phyloP scores from a whole-genome alignment of 2,888 invertebrate genomes.

The Gryllus longicercus region DNA sequence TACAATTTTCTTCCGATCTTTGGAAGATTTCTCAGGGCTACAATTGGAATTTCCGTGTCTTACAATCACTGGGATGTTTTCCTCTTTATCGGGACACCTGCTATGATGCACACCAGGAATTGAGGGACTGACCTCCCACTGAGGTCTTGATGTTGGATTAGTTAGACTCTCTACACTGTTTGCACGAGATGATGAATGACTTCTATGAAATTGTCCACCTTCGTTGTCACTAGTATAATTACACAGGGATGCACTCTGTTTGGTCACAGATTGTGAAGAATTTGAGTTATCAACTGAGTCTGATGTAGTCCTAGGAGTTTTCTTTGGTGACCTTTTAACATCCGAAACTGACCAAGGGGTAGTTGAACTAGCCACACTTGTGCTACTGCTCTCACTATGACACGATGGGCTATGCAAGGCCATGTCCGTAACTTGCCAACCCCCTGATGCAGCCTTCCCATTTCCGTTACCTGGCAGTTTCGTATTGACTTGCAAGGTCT shows the following conservation, averaged over 20 bases:
- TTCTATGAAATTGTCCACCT: not conserved
- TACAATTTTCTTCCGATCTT: slow-evolving; percentile 8
- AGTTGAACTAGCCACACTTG: slow-evolving; percentile 33
- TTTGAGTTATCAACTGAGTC: not conserved
- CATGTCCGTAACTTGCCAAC: slow-evolving; percentile 38
- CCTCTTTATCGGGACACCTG: not conserved
- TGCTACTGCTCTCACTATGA: slow-evolving; percentile 32
- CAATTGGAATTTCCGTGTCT: not conserved
- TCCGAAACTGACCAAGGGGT: slow-evolving; percentile 32
- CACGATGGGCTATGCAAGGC: slow-evolving; percentile 30
- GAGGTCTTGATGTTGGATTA: not conserved
- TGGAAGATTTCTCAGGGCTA: slow-evolving; percentile 7
- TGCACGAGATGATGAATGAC: not conserved
- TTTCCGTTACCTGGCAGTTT: slow-evolving; percentile 41
- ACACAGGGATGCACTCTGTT: slow-evolving; percentile 3
- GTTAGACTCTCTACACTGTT: not conserved
- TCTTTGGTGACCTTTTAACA: slow-evolving; percentile 3
- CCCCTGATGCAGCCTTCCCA: slow-evolving; percentile 23
- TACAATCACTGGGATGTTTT: not conserved
- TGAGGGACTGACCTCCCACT: slow-evolving; percentile 5
- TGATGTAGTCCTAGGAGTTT: not conserved
- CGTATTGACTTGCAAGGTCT: slow-evolving; percentile 36
- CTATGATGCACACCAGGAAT: slow-evolving; percentile 2
- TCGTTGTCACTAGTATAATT: not conserved
- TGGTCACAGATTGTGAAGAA: not conserved